Conservation (phyloP, 2,113 vertebrate genomes). For the Physeter macrocephalus region DNA sequence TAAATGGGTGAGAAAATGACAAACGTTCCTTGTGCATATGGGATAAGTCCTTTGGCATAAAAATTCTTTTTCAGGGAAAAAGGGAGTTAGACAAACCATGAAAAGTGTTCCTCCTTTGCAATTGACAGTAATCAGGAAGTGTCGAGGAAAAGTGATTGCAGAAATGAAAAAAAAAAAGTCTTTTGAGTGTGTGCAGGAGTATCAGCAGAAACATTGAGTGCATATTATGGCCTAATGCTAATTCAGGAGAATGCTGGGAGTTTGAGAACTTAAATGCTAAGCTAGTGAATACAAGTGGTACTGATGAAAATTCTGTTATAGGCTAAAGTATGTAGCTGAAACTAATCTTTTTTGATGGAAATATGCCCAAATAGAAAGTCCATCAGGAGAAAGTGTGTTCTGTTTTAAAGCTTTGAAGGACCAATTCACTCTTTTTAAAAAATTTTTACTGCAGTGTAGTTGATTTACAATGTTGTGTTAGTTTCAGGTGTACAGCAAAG, state of each 20-base stretch:
- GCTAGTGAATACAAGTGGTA: background rate
- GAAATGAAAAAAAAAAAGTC: background rate
- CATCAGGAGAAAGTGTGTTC: background rate
- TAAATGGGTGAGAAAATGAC: background rate
- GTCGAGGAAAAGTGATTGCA: constrained; percentile 38
- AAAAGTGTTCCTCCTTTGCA: constrained; percentile 27
- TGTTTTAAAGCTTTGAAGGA: constrained; percentile 7
- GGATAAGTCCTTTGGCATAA: constrained; percentile 15
- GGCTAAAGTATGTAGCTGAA: background rate
- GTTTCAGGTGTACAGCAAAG: too few relatives aligned
- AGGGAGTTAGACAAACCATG: constrained; percentile 20
- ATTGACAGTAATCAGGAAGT: constrained; percentile 55
- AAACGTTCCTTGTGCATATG: background rate
- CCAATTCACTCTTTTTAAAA: background rate
- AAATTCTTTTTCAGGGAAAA: constrained; percentile 12
- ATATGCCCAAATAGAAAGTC: background rate
- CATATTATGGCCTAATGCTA: constrained; percentile 16
- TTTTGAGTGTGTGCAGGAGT: constrained; percentile 13
- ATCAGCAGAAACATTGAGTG: constrained; percentile 35
- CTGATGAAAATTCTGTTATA: constrained; percentile 31
- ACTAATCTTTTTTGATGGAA: background rate
- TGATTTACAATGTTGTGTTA: background rate
- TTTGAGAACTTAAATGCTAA: constrained; percentile 22
- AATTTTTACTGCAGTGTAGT: background rate
- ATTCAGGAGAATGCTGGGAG: constrained; percentile 5